Base-by-base conservation (phyloP, 2,113 vertebrate species). In the Muntiacus reevesi region DNA sequence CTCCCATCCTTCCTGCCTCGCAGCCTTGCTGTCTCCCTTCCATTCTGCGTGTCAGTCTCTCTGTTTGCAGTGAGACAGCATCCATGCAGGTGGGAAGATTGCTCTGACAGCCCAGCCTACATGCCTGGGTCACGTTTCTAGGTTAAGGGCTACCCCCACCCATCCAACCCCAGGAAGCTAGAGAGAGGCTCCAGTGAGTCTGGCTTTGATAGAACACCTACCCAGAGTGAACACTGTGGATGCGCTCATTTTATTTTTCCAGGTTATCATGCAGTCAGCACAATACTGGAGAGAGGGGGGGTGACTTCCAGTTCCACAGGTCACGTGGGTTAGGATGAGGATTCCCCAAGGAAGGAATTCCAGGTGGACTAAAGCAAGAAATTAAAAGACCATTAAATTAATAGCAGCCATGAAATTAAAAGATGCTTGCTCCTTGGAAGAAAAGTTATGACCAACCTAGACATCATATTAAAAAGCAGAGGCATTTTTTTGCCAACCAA, bases 11-110 rank as follows among this genome's bases (percentile, higher is more conserved):
- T 16, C 25, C 71, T 21, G 28, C 57, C 50, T 71, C 60, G 10
- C 9, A 6, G 36, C 25, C 25, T 50, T 55, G 9, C 13, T 2
- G 4, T 25, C 59, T 60, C 54, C 33, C 7, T 28, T 50, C 71
- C 3, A 1, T 16, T 27, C 64, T 3, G 6, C 6, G 0, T 27
- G 50, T 30, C 6, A 6, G 36, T n/a, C 87, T 40, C 88, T 3
- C 9, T 71, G 78, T 36, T 67, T n/a, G 25, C 17, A 15, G 15
- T 33, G 33, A 87, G 64, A 40, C n/a, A 17, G 15, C 15, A 19
- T n/a, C 67, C 21, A 8, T 0, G 7, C 27, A 3, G 5, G 6
- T 7, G 43, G 21, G 47, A 89, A 79, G 7, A 3, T 5, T 8
- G 28, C 17, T 67, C 85, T 19, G 52, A 81, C 67, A 30, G 4